These are phyloP conservation scores for Thamnophis sirtalis DNA, from an alignment of 2,113 vertebrate genomes.

Conservation along the genomic window DNA sequence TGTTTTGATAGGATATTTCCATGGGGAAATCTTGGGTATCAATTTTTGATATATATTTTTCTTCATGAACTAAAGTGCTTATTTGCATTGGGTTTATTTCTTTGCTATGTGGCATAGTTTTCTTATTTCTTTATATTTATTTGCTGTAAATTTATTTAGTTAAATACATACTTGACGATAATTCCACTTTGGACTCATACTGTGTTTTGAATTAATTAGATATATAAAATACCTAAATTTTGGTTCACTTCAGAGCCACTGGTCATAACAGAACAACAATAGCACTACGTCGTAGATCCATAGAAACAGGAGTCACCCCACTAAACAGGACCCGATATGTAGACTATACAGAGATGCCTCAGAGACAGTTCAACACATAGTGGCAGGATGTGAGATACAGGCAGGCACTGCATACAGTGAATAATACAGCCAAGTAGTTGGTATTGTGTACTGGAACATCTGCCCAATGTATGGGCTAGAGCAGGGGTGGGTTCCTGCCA, in stretches of 20 bases:
- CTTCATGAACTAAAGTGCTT: not conserved
- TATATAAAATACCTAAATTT: not conserved
- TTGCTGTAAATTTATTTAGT: not conserved
- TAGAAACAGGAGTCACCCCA: too few relatives aligned
- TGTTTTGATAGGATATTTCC: not conserved
- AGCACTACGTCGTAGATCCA: too few relatives aligned
- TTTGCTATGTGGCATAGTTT: not conserved
- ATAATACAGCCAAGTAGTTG: too few relatives aligned
- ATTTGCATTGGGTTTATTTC: not conserved
- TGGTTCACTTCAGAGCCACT: not conserved
- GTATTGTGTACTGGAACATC: too few relatives aligned
- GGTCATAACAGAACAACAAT: too few relatives aligned
- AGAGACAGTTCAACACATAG: too few relatives aligned
- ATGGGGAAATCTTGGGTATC: not conserved
- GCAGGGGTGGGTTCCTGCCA: too few relatives aligned
- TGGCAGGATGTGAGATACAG: too few relatives aligned
- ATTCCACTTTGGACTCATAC: not conserved
- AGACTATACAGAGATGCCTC: too few relatives aligned
- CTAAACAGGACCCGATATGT: too few relatives aligned
- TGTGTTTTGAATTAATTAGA: not conserved
- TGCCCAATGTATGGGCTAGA: too few relatives aligned
- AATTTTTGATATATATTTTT: not conserved
- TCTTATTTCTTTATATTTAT: not conserved
- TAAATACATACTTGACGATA: not conserved
- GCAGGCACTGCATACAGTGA: too few relatives aligned